These are phyloP conservation scores for Nemotelus pantherinus DNA, from an alignment of 2,888 invertebrate species.

Conservation along the genomic window DNA sequence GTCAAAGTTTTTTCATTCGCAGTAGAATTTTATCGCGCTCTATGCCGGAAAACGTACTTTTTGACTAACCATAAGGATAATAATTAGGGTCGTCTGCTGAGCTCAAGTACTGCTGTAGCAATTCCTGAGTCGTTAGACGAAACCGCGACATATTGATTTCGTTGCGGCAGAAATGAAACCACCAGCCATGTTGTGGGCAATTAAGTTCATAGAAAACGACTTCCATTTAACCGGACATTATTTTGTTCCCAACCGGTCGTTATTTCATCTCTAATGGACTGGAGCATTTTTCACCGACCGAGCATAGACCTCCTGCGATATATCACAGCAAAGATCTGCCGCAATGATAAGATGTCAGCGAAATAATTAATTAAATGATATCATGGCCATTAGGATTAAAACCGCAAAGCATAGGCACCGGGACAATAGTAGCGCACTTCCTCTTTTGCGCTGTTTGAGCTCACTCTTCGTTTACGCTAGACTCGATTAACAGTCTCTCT, in stretches of 20 bases:
- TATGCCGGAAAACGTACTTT: constrained; percentile 21
- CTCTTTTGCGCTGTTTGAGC: neutral
- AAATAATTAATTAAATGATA: constrained; percentile 49
- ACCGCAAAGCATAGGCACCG: constrained; percentile 17
- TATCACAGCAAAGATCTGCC: constrained; percentile 41
- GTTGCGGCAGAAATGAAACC: neutral
- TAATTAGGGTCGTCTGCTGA: constrained; percentile 18
- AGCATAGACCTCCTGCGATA: constrained; percentile 18
- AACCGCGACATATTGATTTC: constrained; percentile 22
- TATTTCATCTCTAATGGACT: no score
- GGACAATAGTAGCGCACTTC: constrained; percentile 1
- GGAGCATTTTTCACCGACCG: neutral
- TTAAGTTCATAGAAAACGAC: no score
- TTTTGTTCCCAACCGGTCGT: no score
- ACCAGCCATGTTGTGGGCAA: no score
- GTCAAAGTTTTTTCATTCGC: neutral
- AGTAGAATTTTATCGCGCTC: constrained; percentile 1
- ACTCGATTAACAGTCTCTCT: neutral
- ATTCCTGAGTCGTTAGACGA: constrained; percentile 27
- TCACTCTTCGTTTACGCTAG: no score
- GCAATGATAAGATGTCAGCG: constrained; percentile 47
- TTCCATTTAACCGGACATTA: no score
- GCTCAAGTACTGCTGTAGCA: constrained; percentile 12
- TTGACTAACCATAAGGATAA: constrained; percentile 18
- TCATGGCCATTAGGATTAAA: constrained; percentile 39